Evolutionary conservation across 2,888 invertebrate species (phyloP).

Genomic region (Drosophila colorata): DNA sequence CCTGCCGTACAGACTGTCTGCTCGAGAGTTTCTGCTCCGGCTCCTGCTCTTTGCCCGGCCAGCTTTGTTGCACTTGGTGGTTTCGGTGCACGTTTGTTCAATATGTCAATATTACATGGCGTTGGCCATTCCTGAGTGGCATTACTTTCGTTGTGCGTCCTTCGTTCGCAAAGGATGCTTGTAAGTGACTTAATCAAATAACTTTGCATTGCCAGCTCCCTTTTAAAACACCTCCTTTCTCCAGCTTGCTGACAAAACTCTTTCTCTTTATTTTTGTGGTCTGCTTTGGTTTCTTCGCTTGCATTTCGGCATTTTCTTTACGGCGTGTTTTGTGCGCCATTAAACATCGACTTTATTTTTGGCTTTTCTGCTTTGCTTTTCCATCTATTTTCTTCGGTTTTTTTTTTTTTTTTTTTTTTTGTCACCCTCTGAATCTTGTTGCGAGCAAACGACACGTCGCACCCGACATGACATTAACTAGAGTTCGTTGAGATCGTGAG

Average conservation of each 20-base stretch:
- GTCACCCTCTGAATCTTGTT: constrained; percentile 44
- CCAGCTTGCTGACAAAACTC: neutral
- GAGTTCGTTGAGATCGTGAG: constrained; percentile 25
- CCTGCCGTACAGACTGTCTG: constrained; percentile 30
- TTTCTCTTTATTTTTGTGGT: neutral
- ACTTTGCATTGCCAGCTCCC: constrained; percentile 65
- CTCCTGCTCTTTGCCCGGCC: constrained; percentile 9
- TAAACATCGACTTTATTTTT: constrained; percentile 77
- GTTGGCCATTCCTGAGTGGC: constrained; percentile 66
- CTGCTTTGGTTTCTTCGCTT: constrained; percentile 29
- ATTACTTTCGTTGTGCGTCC: constrained; percentile 55
- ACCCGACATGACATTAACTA: constrained; percentile 54
- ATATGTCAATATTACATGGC: constrained; percentile 81
- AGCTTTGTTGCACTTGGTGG: constrained; percentile 61
- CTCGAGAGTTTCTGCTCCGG: constrained; percentile 5
- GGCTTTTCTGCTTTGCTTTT: constrained; percentile 28
- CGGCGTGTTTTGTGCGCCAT: constrained; percentile 74
- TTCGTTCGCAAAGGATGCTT: constrained; percentile 45
- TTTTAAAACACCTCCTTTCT: neutral
- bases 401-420: constrained; percentile 56
- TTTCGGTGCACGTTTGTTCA: constrained; percentile 75
- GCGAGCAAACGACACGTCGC: constrained; percentile 55
- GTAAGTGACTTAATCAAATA: constrained; percentile 81
- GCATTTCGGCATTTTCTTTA: constrained; percentile 54
- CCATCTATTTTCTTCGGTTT: neutral